A percentile compares a stretch with the other conserved stretches of the same genome.
These are phyloP conservation scores for Antechinus stuartii DNA, from an alignment of 2,113 vertebrate genomes.

Conservation along the genomic window DNA sequence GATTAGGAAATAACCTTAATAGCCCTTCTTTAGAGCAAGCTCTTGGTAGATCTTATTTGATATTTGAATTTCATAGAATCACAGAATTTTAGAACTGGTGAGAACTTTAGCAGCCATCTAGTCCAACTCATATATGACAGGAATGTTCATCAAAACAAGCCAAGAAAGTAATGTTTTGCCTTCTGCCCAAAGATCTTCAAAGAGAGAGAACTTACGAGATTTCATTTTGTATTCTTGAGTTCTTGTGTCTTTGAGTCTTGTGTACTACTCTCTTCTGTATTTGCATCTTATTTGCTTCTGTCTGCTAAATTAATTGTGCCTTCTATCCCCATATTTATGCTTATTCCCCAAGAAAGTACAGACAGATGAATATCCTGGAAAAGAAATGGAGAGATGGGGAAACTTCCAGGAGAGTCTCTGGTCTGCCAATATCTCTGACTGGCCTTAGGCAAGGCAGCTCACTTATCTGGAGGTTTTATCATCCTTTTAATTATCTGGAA, in stretches of 20 bases:
- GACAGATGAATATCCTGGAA: not conserved
- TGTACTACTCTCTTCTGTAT: not conserved
- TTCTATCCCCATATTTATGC: not conserved
- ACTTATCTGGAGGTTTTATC: not conserved
- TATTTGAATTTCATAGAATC: not conserved
- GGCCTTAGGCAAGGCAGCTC: not conserved
- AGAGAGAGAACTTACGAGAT: not conserved
- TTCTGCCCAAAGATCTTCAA: not conserved
- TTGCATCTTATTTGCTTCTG: not conserved
- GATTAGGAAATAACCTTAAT: not conserved
- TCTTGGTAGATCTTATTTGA: not conserved
- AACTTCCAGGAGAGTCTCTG: not conserved
- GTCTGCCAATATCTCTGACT: not conserved
- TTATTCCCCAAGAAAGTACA: not conserved
- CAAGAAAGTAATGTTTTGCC: not conserved
- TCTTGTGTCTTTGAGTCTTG: not conserved
- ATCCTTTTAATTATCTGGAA: not conserved
- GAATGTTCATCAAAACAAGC: not conserved
- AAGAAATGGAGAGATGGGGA: not conserved
- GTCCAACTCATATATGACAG: not conserved
- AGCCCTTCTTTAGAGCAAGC: not conserved
- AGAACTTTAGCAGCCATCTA: not conserved
- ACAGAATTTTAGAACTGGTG: not conserved
- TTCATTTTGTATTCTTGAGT: not conserved
- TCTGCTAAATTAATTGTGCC: not conserved